These are phyloP conservation scores for Embiotoca jacksoni DNA, from an alignment of 2,113 vertebrate species.

Conservation along the genomic window DNA sequence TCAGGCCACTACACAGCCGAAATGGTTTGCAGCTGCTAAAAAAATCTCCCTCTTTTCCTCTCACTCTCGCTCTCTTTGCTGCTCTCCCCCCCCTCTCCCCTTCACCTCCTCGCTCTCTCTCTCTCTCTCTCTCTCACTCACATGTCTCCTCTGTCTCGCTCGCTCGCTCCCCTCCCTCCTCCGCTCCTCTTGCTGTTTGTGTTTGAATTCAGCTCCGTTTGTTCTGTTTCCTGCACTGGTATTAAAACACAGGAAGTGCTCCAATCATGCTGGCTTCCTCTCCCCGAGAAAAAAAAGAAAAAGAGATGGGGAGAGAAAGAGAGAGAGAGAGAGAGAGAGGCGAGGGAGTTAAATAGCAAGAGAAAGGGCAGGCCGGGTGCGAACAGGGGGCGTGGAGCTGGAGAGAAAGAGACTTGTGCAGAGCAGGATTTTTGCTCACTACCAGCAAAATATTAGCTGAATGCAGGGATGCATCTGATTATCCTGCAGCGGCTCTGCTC, in stretches of 20 bases:
- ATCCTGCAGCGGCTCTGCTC: slow-evolving; percentile 31
- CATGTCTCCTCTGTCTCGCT: slow-evolving; percentile 53
- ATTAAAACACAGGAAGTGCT: slow-evolving; percentile 89
- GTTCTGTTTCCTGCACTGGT: slow-evolving; percentile 87
- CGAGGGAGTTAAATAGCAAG: slow-evolving; percentile 37
- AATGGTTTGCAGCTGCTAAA: slow-evolving; percentile 91
- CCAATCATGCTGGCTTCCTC: slow-evolving; percentile 85
- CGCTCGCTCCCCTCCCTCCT: slow-evolving; percentile 52
- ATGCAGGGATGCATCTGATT: slow-evolving; percentile 57
- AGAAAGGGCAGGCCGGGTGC: slow-evolving; percentile 46
- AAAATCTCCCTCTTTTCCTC: slow-evolving; percentile 86
- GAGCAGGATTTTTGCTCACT: slow-evolving; percentile 64
- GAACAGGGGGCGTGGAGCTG: slow-evolving; percentile 53
- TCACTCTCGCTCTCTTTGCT: slow-evolving; percentile 70
- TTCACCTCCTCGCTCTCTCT: slow-evolving; percentile 25
- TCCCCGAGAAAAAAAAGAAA: slow-evolving; percentile 44
- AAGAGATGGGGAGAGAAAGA: slow-evolving; percentile 14
- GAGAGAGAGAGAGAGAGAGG: slow-evolving; percentile 30
- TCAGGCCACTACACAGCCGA: slow-evolving; percentile 84
- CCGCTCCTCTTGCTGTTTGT: slow-evolving; percentile 82
- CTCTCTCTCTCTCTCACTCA: slow-evolving; percentile 53
- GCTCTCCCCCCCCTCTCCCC: slow-evolving; percentile 56
- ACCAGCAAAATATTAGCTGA: slow-evolving; percentile 57
- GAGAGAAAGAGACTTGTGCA: slow-evolving; percentile 57
- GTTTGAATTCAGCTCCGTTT: slow-evolving; percentile 89